These are phyloP conservation scores for Epistrophe eligans DNA, from an alignment of 2,888 invertebrate species.

Conservation along the genomic window DNA sequence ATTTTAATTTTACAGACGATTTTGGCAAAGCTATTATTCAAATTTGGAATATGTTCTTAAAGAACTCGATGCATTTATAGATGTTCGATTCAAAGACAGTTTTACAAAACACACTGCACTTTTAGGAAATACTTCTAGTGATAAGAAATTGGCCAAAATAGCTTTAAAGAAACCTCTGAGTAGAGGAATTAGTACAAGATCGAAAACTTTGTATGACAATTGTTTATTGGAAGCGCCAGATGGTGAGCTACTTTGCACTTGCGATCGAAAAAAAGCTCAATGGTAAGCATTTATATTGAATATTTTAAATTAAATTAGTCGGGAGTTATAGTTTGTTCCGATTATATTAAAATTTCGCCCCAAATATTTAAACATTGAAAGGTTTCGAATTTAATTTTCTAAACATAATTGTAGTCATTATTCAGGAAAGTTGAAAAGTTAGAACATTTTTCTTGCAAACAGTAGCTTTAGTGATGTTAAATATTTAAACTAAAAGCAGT, in stretches of 20 bases:
- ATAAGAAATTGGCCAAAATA: conserved; percentile 9
- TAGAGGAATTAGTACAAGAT: conserved; percentile 79
- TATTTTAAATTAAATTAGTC: too few species aligned
- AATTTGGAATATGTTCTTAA: conserved; percentile 74
- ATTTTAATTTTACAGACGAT: conserved; percentile 64
- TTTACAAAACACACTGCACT: conserved; percentile 49
- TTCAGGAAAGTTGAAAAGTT: too few species aligned
- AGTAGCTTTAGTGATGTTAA: too few species aligned
- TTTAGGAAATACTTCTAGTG: background rate
- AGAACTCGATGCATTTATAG: conserved; percentile 80
- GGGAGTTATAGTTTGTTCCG: too few species aligned
- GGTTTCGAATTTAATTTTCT: too few species aligned
- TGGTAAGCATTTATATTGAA: conserved; percentile 85
- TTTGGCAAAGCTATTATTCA: conserved; percentile 77
- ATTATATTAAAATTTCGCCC: too few species aligned
- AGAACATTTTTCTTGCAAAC: too few species aligned
- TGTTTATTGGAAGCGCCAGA: conserved; percentile 91
- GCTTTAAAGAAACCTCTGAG: conserved; percentile 69
- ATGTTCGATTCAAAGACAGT: conserved; percentile 80
- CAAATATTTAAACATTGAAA: too few species aligned
- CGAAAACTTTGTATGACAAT: conserved; percentile 90
- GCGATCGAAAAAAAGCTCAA: conserved; percentile 89
- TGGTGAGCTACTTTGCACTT: conserved; percentile 90
- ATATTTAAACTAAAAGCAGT: too few species aligned
- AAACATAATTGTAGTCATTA: too few species aligned